These are phyloP conservation scores for Chelonoidis abingdonii DNA, from an alignment of 2,113 vertebrate species.

Conservation along the genomic window DNA sequence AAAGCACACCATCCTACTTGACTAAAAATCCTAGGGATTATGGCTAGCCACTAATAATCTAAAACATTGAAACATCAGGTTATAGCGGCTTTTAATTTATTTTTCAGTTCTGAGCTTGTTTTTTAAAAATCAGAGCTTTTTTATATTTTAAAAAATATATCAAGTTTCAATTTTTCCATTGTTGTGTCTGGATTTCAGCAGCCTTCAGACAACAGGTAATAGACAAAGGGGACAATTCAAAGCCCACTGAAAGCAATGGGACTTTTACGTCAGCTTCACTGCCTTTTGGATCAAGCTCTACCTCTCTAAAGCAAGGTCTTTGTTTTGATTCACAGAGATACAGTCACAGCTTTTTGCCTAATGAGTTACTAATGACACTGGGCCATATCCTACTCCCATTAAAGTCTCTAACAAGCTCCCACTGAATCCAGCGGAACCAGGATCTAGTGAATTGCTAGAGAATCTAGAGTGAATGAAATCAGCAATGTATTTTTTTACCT, in stretches of 20 bases:
- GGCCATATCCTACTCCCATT: neutral
- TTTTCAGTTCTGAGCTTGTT: slow-evolving; percentile 6
- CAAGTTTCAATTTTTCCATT: neutral
- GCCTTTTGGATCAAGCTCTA: neutral
- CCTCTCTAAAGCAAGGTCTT: neutral
- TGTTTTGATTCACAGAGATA: neutral
- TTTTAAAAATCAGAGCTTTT: neutral
- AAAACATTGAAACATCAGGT: slow-evolving; percentile 11
- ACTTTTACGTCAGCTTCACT: neutral
- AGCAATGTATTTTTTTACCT: neutral
- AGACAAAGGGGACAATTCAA: neutral
- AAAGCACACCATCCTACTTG: slow-evolving; percentile 18
- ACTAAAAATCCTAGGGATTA: slow-evolving; percentile 36
- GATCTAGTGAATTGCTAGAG: fast-evolving
- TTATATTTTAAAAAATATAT: neutral
- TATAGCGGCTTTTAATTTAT: slow-evolving; percentile 9
- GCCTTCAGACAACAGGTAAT: neutral
- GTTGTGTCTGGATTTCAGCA: neutral
- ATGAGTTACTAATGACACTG: neutral
- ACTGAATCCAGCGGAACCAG: neutral
- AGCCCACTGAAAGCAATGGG: fast-evolving
- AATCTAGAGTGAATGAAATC: neutral
- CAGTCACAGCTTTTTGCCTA: neutral
- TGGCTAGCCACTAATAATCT: neutral
- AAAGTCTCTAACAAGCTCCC: neutral